Percentiles rank a stretch among this genome's conserved stretches.
Conservation (phyloP, 1,140 invertebrate species). For the Portunus trituberculatus region DNA sequence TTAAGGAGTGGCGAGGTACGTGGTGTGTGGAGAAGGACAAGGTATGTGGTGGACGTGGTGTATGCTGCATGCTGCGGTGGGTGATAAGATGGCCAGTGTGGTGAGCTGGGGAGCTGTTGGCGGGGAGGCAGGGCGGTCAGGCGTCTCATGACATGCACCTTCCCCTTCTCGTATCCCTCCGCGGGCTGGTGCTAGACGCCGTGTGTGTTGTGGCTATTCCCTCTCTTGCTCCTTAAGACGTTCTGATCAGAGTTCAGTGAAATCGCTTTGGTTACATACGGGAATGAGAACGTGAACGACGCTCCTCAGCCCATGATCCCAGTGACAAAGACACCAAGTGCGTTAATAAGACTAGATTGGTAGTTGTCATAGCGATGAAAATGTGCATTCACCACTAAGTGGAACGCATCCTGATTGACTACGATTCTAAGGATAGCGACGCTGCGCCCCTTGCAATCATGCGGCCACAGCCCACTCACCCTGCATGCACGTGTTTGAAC, state of each 20-base stretch:
- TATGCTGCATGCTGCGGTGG: not conserved
- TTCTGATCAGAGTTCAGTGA: not conserved
- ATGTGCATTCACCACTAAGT: not conserved
- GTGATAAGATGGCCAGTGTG: no score
- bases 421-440: not conserved
- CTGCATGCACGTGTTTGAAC: not conserved
- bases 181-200: not conserved
- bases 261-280: not conserved
- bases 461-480: not conserved
- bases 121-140: not conserved
- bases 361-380: not conserved
- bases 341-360: no score
- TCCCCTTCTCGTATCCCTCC: not conserved
- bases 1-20: not conserved
- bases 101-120: not conserved
- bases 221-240: not conserved
- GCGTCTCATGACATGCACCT: not conserved
- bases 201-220: not conserved
- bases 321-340: not conserved
- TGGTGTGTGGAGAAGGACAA: not conserved
- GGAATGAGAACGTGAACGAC: not conserved
- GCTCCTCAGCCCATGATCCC: not conserved
- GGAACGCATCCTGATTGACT: not conserved
- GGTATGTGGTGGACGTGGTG: not conserved
- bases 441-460: not conserved